Conservation (phyloP, 1,140 invertebrate genomes). For the Copidosoma floridanum region DNA sequence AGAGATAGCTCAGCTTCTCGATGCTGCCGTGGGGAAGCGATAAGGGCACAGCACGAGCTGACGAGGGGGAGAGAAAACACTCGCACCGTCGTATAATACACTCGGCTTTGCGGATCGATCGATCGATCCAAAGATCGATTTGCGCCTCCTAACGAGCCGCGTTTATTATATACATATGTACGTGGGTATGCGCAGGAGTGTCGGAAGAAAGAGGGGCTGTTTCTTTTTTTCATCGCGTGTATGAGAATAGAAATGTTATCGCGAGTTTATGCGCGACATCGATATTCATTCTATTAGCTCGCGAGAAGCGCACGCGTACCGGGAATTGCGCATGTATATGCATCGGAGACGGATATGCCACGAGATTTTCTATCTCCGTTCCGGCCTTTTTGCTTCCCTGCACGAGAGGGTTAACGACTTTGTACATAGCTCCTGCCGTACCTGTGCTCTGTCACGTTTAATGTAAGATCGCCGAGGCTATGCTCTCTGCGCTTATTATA, state of each 20-base stretch:
- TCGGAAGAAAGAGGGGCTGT: background rate
- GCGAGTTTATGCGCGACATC: constrained; percentile 15
- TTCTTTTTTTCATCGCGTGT: too few species aligned
- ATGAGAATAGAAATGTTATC: constrained; percentile 28
- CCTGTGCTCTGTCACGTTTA: too few species aligned
- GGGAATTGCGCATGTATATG: background rate
- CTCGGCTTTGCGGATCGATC: background rate
- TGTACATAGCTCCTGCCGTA: too few species aligned
- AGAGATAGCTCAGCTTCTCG: background rate
- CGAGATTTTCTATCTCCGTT: background rate
- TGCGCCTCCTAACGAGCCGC: constrained; percentile 5
- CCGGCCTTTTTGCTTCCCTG: background rate
- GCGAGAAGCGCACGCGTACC: background rate
- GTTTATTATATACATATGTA: background rate
- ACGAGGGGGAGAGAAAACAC: background rate
- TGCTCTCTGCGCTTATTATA: too few species aligned
- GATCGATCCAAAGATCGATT: constrained; percentile 9
- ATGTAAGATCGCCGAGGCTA: too few species aligned
- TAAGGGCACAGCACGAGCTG: background rate
- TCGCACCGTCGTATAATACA: too few species aligned
- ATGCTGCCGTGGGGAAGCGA: background rate
- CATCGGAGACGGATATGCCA: background rate
- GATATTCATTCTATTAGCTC: constrained; percentile 23
- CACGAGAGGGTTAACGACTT: background rate
- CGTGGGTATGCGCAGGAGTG: background rate